Evolutionary conservation across 2,888 invertebrate genomes (phyloP), one percentile per base, ranked within the genome.

Genomic region (Microchrysa polita): DNA sequence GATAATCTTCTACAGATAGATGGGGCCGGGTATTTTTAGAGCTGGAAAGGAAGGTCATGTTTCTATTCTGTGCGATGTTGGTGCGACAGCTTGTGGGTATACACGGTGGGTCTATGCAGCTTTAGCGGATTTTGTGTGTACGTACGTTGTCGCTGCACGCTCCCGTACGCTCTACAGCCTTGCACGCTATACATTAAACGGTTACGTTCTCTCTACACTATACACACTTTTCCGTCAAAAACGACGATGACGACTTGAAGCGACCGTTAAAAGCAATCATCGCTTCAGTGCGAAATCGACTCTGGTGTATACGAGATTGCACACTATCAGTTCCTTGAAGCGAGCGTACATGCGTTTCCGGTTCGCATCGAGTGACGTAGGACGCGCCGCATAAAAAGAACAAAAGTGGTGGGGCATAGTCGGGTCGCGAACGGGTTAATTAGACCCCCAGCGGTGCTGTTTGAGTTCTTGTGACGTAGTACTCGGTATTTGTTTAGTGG

Each of bases 231-330:
- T 72, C 23, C 52, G 59, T 72, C 61, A 59, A 59, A 71, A 73
- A 72, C 75, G 74, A 74, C 75, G 74, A 72, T 74, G 74, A 74
- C 75, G 74, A 74, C 76, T 77, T 76, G 73, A 74, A 75, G 77
- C 75, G 78, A 76, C 75, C 76, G 78, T 78, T 77, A 76, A 75
- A 73, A 75, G 75, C 74, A 78, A 76, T 77, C 75, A 77, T 74
- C 48, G 72, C 55, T 63, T 77, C 77, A 78, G 78, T 78, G 75
- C 74, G 76, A 75, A 77, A 78, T 75, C 76, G 78, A 76, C 78
- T 75, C 74, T 76, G 75, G 76, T 76, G 76, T 78, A 74, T 74
- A 75, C 71, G 75, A 73, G 73, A 76, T 55, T 65, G 65, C 65
- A 65, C 65, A 65, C 65, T 65, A 48, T 55, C 55, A 55, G 67